Conservation (phyloP, 2,113 vertebrate species). For the Grus americana region DNA sequence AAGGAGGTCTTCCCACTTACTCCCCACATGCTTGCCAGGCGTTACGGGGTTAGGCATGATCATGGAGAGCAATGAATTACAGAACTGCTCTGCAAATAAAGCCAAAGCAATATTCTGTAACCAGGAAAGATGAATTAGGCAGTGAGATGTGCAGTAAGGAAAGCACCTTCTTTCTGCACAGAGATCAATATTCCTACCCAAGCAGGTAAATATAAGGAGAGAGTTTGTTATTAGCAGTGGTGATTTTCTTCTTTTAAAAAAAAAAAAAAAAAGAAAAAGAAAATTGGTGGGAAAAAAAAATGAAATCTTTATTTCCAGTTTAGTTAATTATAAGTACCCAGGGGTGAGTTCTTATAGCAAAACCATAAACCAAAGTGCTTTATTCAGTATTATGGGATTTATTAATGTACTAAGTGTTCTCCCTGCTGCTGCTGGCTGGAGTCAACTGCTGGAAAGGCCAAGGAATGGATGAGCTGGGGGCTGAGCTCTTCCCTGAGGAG, state of each 20-base stretch:
- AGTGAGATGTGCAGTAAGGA: neutral
- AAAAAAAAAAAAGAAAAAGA: neutral
- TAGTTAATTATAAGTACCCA: neutral
- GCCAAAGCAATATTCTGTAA: neutral
- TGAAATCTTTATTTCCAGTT: neutral
- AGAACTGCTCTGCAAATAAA: neutral
- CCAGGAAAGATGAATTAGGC: neutral
- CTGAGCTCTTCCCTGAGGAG: neutral
- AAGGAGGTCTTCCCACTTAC: neutral
- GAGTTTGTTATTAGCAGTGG: neutral
- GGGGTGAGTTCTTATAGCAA: neutral
- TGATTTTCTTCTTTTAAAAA: neutral
- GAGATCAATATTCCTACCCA: neutral
- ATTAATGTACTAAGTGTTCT: neutral
- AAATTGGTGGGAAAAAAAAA: neutral
- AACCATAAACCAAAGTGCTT: conserved; percentile 10
- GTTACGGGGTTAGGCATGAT: accelerated
- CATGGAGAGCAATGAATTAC: neutral
- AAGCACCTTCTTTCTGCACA: neutral
- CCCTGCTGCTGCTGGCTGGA: neutral
- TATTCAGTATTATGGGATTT: neutral
- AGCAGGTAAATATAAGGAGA: neutral
- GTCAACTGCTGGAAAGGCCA: neutral
- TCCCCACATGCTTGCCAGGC: neutral
- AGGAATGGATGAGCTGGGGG: neutral